Base-by-base conservation (phyloP, 2,797 vertebrate genomes). In the Myioborus melanocephalus region DNA sequence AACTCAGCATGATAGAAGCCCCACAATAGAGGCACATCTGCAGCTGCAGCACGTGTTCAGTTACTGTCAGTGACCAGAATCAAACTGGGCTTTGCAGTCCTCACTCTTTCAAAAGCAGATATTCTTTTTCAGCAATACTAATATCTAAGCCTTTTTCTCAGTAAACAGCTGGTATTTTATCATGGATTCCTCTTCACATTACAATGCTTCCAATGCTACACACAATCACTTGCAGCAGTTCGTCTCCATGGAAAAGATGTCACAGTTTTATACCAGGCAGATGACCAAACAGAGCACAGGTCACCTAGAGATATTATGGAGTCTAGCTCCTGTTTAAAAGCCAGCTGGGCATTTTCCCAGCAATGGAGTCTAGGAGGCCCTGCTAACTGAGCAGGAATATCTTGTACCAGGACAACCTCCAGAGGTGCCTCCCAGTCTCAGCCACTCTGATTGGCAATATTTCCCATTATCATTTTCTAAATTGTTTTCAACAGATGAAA, bases 1-100 rank as follows among this genome's bases (percentile, higher is more conserved):
- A 57, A 2, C 37, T 35, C 44, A 69, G 37, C 0, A 0, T 9
- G 9, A 22, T 39, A 41, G 66, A 80, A 88, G 2, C 2, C 16
- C 13, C 34, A 28, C 28, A 41, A 12, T 0, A n/a, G 59, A 61
- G 23, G 27, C 30, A 23, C 24, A 8, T 16, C n/a, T 61, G 44
- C 32, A 64, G 34, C 64, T 60, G 41, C 22, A 78, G 28, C 3
- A 0, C 5, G 28, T 61, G 1, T 15, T 77, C 21, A 19, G n/a
- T 61, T 61, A 9, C 35, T 20, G 28, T 10, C 69, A 70, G 21
- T 18, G 52, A 53, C 2, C 0, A 77, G 50, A 91, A 69, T 32
- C 24, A 65, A 41, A 49, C 18, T 23, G 41, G 20, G 17, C 8
- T 56, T 65, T 65, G 41, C 57, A 26, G 14, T 28, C 22, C 22